Percentiles rank a stretch among this genome's conserved stretches.
These are phyloP conservation scores for Penelope pileata DNA, from an alignment of 2,113 vertebrate genomes.

Conservation along the genomic window DNA sequence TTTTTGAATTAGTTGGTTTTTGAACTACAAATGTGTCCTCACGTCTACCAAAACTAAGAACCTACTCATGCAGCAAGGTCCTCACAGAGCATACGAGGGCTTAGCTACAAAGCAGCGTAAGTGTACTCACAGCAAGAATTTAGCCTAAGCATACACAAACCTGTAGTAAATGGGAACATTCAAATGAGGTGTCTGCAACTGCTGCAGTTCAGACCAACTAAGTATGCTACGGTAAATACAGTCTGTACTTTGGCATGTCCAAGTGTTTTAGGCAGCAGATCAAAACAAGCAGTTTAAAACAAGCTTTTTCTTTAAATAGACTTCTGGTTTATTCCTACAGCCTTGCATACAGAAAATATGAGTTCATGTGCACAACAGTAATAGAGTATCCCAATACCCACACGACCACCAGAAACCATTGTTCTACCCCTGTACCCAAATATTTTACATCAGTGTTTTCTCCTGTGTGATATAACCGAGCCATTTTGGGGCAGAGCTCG, in stretches of 20 bases:
- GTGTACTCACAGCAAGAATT: not conserved
- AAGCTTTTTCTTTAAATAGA: not conserved
- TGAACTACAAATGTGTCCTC: not conserved
- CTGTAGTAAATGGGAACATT: not conserved
- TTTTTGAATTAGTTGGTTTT: not conserved
- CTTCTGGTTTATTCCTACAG: not conserved
- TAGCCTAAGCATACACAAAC: not conserved
- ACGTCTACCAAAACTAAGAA: not conserved
- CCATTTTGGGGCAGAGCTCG: not conserved
- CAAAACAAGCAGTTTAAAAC: not conserved
- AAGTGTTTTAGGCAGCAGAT: not conserved
- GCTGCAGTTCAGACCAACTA: not conserved
- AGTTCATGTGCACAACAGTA: not conserved
- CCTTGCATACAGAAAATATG: not conserved
- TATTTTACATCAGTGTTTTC: not conserved
- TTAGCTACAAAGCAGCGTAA: not conserved
- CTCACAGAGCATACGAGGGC: fast-evolving
- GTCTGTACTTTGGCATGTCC: not conserved
- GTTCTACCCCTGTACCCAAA: not conserved
- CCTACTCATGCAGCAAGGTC: not conserved
- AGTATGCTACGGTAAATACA: not conserved
- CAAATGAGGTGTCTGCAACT: not conserved
- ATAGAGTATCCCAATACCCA: not conserved
- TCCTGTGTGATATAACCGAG: not conserved
- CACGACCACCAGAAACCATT: not conserved